Conservation (phyloP, 2,113 vertebrate genomes). For the Myiozetetes cayanensis region DNA sequence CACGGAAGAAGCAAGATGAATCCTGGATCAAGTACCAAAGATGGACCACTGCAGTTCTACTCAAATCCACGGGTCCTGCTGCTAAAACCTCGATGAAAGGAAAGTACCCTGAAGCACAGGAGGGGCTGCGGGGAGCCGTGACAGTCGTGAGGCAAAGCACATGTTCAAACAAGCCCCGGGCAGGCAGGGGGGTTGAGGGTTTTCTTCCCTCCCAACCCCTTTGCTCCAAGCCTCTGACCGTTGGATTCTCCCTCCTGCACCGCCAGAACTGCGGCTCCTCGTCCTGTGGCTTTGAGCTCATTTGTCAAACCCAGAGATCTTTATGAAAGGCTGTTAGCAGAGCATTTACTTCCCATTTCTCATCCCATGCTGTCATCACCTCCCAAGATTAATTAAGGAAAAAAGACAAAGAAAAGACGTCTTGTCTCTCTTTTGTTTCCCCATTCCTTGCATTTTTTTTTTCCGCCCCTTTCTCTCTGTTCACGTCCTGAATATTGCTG, state of each 20-base stretch:
- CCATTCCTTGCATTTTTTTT: not conserved
- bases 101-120: not conserved
- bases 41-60: not conserved
- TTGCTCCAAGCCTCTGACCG: not conserved
- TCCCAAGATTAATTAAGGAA: conserved; percentile 71
- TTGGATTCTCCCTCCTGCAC: not conserved
- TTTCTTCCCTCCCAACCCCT: not conserved
- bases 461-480: not conserved
- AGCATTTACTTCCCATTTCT: conserved; percentile 72
- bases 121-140: not conserved
- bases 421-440: conserved; percentile 46
- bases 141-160: not conserved
- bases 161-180: no score
- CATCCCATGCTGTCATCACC: conserved; percentile 60
- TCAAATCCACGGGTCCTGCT: not conserved
- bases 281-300: conserved; percentile 53
- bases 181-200: not conserved
- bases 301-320: conserved; percentile 69
- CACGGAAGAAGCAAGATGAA: not conserved
- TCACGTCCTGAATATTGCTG: not conserved
- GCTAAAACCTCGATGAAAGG: not conserved
- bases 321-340: conserved; percentile 70
- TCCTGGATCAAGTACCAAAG: not conserved
- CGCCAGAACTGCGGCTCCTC: not conserved
- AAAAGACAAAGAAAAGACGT: conserved; percentile 51